Conservation (phyloP, 2,113 vertebrate genomes). For the Electrona antarctica region DNA sequence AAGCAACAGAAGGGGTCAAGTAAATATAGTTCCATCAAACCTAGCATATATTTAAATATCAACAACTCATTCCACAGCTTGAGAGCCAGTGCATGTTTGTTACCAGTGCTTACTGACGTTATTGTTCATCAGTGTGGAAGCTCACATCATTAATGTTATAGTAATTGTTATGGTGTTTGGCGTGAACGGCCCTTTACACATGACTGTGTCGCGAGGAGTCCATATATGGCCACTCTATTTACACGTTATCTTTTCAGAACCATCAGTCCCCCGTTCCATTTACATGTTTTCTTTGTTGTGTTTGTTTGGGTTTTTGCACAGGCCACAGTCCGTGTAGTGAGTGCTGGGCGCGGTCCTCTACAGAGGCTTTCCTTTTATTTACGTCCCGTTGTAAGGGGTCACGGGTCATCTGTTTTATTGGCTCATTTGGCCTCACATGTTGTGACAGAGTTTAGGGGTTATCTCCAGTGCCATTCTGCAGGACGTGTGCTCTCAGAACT, state of each 20-base stretch:
- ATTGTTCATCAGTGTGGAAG: too few relatives aligned
- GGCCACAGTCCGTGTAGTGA: constrained; percentile 32
- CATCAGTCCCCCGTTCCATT: constrained; percentile 23
- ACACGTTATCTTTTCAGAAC: constrained; percentile 7
- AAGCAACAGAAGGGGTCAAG: too few relatives aligned
- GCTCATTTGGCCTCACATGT: constrained; percentile 55
- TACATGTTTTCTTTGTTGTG: constrained; percentile 45
- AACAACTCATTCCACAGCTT: too few relatives aligned
- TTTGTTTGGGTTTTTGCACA: constrained; percentile 47
- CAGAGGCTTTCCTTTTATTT: constrained; percentile 57
- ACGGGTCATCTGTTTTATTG: constrained; percentile 65
- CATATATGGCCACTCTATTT: not conserved
- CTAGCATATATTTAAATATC: too few relatives aligned
- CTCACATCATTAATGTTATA: too few relatives aligned
- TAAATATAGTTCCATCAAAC: too few relatives aligned
- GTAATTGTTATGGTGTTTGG: too few relatives aligned
- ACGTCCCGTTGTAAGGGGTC: constrained; percentile 48
- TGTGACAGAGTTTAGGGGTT: constrained; percentile 62
- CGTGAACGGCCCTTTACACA: too few relatives aligned
- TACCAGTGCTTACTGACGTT: too few relatives aligned
- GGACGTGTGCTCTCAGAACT: constrained; percentile 48
- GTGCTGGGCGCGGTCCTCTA: constrained; percentile 46
- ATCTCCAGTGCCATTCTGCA: constrained; percentile 55
- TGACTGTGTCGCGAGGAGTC: not conserved
- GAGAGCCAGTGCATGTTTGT: too few relatives aligned